Percentiles rank a stretch among this genome's conserved stretches.
Conservation (phyloP, 2,797 vertebrate genomes). For the Neostethus bicornis region DNA sequence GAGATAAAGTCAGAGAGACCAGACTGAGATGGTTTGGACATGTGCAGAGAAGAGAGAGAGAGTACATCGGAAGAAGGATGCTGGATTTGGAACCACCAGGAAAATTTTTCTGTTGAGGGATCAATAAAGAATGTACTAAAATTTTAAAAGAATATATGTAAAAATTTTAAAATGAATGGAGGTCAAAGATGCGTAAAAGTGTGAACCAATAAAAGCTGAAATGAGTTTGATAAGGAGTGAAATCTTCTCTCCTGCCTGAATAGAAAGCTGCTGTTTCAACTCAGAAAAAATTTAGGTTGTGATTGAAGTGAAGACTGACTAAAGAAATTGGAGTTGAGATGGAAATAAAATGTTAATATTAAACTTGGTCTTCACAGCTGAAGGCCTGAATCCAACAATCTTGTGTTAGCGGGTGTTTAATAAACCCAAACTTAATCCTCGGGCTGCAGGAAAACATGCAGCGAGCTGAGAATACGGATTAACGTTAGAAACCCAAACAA, state of each 20-base stretch:
- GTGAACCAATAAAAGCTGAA: conserved; percentile 24
- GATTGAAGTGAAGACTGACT: neutral
- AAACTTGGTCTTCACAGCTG: conserved; percentile 2
- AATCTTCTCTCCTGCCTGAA: neutral
- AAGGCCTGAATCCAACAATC: conserved; percentile 12
- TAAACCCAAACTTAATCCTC: conserved; percentile 25
- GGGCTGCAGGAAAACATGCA: conserved; percentile 1
- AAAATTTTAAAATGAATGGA: conserved; percentile 23
- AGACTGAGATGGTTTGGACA: no score
- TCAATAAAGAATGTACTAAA: no score
- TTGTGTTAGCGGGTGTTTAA: conserved; percentile 21
- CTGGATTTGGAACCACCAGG: no score
- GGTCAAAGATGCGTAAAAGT: conserved; percentile 26
- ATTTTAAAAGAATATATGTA: no score
- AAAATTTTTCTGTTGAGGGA: no score
- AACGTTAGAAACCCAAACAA: neutral
- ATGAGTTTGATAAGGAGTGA: conserved; percentile 8
- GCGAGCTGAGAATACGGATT: conserved; percentile 21
- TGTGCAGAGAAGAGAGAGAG: no score
- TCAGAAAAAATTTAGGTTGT: neutral
- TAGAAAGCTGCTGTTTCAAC: neutral
- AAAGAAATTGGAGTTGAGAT: neutral
- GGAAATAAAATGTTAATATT: conserved; percentile 7
- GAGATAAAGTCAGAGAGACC: no score
- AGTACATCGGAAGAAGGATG: no score